These are phyloP conservation scores for Loxodonta africana DNA, from an alignment of 2,113 vertebrate species.

Conservation along the genomic window DNA sequence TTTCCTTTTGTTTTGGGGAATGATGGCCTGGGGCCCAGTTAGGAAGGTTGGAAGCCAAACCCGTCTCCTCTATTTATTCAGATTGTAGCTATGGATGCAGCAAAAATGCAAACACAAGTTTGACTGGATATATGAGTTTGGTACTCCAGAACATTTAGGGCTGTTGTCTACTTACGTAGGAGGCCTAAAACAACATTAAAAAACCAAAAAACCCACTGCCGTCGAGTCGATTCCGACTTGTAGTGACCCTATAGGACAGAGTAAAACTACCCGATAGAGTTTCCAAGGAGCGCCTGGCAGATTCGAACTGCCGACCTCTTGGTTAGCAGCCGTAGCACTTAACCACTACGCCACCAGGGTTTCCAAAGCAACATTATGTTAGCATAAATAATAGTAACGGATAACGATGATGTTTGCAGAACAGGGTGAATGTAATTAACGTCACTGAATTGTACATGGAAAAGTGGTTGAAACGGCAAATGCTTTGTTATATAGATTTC, in stretches of 20 bases:
- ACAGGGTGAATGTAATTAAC: not conserved
- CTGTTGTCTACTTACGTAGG: constrained; percentile 50
- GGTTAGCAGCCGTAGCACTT: no score
- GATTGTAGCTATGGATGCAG: constrained; percentile 75
- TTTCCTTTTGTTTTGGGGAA: constrained; percentile 48
- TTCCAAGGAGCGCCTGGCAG: no score
- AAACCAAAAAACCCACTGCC: not conserved
- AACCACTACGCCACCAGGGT: no score
- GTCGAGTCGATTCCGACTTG: no score
- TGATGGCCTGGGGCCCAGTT: constrained; percentile 45
- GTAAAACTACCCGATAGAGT: no score
- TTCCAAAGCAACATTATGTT: not conserved
- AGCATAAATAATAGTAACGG: not conserved
- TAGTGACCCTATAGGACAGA: no score
- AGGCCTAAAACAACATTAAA: not conserved
- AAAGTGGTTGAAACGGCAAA: not conserved
- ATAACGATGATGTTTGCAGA: not conserved
- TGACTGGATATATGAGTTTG: constrained; percentile 18
- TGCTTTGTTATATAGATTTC: not conserved
- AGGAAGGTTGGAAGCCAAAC: not conserved
- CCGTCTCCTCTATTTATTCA: constrained; percentile 65
- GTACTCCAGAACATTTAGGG: not conserved
- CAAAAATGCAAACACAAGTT: constrained; percentile 73
- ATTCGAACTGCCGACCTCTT: no score
- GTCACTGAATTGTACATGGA: not conserved